A percentile compares a stretch with the other conserved stretches of the same genome.
Conservation (phyloP, 2,888 invertebrate genomes). For the Polymixis flavicincta region DNA sequence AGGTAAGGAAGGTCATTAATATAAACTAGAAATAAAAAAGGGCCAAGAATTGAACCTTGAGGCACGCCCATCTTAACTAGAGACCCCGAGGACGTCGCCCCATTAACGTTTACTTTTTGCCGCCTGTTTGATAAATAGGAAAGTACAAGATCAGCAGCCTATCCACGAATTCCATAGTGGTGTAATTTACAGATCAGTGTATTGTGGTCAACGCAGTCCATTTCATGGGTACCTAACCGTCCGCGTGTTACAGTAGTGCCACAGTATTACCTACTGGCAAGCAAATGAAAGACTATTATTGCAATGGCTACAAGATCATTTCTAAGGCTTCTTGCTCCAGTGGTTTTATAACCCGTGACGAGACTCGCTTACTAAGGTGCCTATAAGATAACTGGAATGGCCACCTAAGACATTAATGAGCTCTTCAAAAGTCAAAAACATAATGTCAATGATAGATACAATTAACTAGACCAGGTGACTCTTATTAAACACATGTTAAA, state of each 20-base stretch:
- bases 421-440: slow-evolving; percentile 3
- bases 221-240: no score
- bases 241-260: neutral
- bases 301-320: neutral
- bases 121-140: no score
- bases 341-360: slow-evolving; percentile 2
- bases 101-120: no score
- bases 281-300: neutral
- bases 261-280: neutral
- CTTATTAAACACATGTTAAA: slow-evolving; percentile 18
- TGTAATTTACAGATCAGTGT: no score
- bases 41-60: no score
- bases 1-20: no score
- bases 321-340: neutral
- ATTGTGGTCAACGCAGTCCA: no score
- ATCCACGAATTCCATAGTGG: no score
- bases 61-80: no score
- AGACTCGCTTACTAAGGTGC: neutral
- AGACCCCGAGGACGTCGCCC: no score
- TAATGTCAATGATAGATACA: slow-evolving; percentile 17
- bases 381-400: neutral
- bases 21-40: no score
- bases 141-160: no score
- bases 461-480: slow-evolving; percentile 15
- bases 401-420: slow-evolving; percentile 3